Evolutionary conservation across 2,113 vertebrate species (phyloP).

Genomic region (Kryptolebias marmoratus): DNA sequence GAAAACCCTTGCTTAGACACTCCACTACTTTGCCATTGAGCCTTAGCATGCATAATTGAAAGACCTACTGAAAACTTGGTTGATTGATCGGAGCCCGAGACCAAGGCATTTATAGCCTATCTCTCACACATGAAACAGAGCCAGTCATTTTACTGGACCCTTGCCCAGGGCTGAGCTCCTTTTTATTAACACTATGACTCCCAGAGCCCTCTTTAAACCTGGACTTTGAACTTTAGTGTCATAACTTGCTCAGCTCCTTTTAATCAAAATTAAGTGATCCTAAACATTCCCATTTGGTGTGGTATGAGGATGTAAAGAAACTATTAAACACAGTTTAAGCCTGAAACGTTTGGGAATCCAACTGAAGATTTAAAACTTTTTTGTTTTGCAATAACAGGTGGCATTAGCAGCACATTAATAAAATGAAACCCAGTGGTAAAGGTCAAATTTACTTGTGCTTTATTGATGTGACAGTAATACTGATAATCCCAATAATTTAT

Average conservation of each 20-base stretch:
- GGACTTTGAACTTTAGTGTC: constrained; percentile 63
- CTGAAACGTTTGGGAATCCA: background rate
- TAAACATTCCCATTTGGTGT: constrained; percentile 18
- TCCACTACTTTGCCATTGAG: constrained; percentile 30
- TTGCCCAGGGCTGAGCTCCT: constrained; percentile 53
- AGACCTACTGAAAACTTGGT: constrained; percentile 51
- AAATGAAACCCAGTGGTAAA: no score
- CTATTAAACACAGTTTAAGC: constrained; percentile 6
- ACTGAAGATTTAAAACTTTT: background rate
- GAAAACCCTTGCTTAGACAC: constrained; percentile 15
- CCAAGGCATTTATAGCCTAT: constrained; percentile 47
- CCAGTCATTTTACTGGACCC: constrained; percentile 65
- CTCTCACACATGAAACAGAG: constrained; percentile 54
- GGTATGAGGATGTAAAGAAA: constrained; percentile 42
- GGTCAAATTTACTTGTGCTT: no score
- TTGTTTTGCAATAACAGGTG: background rate
- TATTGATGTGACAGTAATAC: no score
- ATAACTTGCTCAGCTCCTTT: constrained; percentile 51
- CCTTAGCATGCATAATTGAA: constrained; percentile 63
- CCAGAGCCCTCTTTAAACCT: constrained; percentile 48
- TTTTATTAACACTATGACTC: constrained; percentile 67
- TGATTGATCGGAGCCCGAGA: constrained; percentile 72
- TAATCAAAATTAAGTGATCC: constrained; percentile 63
- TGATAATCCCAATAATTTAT: no score
- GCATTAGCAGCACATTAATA: no score